Percentiles rank a stretch among this genome's conserved stretches.
phyloP scores from a whole-genome alignment of 2,888 invertebrate genomes.

The Cephus pulcher region DNA sequence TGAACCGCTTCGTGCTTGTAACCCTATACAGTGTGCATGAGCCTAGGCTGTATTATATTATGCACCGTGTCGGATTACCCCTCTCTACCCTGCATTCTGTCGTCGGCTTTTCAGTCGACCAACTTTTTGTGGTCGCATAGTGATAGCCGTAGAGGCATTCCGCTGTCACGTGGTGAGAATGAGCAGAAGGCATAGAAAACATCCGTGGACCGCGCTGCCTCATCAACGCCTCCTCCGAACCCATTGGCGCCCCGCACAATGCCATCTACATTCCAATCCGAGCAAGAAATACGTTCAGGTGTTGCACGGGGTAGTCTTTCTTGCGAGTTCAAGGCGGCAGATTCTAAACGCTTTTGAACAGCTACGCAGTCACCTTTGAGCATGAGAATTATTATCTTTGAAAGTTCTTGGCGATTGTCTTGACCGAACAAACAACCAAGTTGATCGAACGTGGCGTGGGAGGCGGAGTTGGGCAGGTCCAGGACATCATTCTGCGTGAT shows the following conservation, averaged over 20 bases:
- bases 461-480: neutral
- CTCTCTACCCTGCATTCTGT: constrained; percentile 13
- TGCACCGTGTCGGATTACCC: constrained; percentile 50
- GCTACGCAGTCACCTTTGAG: neutral
- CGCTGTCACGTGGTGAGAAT: constrained; percentile 26
- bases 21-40: constrained; percentile 27
- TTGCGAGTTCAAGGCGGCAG: neutral
- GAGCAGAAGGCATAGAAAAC: constrained; percentile 51
- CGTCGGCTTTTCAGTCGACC: constrained; percentile 22
- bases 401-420: neutral
- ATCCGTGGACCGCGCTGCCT: constrained; percentile 58
- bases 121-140: constrained; percentile 53
- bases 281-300: constrained; percentile 34
- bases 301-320: neutral
- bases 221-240: constrained; percentile 61
- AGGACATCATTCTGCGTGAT: neutral
- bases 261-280: constrained; percentile 62
- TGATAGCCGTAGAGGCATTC: constrained; percentile 43
- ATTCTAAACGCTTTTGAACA: neutral
- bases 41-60: constrained; percentile 35
- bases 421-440: neutral
- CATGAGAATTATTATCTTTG: neutral
- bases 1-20: constrained; percentile 10
- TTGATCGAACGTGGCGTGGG: neutral
- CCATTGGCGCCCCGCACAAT: constrained; percentile 61